These are phyloP conservation scores for Nematopogon swammerdamellus DNA, from an alignment of 2,888 invertebrate genomes.

Conservation along the genomic window DNA sequence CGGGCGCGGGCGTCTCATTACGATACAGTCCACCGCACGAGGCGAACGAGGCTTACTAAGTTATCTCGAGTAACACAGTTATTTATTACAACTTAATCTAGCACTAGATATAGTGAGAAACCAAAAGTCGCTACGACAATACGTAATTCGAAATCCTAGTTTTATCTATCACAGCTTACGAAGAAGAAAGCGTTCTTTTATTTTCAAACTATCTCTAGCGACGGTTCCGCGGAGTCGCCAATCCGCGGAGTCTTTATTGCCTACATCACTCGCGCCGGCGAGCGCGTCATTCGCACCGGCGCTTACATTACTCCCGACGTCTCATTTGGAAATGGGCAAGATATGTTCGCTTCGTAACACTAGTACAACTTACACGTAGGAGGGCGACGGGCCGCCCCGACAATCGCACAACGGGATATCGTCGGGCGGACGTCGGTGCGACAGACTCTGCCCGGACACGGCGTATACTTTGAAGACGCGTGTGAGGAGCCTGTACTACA, in stretches of 20 bases:
- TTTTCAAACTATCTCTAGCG: conserved; percentile 7
- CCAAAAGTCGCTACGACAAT: conserved; percentile 27
- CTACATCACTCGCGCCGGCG: neutral
- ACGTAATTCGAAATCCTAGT: conserved; percentile 40
- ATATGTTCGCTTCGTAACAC: conserved; percentile 13
- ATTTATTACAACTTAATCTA: conserved; percentile 18
- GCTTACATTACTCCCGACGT: neutral
- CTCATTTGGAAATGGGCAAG: conserved; percentile 16
- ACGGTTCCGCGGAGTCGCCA: conserved; percentile 19
- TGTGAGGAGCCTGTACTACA: conserved; percentile 49
- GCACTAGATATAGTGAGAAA: conserved; percentile 31
- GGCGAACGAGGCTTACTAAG: too few relatives aligned
- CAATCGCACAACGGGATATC: conserved; percentile 15
- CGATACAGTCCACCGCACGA: too few relatives aligned
- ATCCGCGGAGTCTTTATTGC: conserved; percentile 1
- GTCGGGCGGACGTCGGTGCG: conserved; percentile 13
- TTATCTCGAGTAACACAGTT: neutral
- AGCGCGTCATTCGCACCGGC: too few relatives aligned
- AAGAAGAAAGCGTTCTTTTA: conserved; percentile 20
- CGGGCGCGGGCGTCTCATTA: neutral
- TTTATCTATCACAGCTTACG: conserved; percentile 52
- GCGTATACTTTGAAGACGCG: conserved; percentile 50
- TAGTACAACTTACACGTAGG: conserved; percentile 18
- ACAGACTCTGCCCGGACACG: conserved; percentile 24
- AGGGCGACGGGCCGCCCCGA: conserved; percentile 15